Base-by-base conservation (phyloP, 2,113 vertebrate genomes). In the Grantiella picta region DNA sequence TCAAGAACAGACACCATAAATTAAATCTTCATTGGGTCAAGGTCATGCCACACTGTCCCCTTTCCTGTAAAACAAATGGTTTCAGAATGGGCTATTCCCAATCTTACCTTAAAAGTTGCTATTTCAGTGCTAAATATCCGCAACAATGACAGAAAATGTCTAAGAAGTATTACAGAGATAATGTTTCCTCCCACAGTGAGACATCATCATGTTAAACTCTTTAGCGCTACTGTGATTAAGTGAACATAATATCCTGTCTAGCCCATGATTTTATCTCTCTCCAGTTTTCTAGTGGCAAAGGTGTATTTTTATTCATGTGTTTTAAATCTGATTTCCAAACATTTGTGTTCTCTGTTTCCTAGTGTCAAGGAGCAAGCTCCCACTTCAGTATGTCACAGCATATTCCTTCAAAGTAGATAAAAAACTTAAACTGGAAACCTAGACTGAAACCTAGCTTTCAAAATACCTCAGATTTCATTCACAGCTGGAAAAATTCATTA, bases 291-390 rank as follows among this genome's bases (percentile, higher is more conserved):
- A 61, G 69, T 83, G 40, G 31, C 27, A 95, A 96, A 90, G 60
- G 69, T 84, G 16, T 64, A 93, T 91, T 97, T 96, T 94, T 93
- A 95, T 90, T 84, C 42, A 66, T 76, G 59, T 92, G 66, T 44
- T 94, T 95, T 94, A 84, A 95, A 92, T 86, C 40, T 91, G 81
- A 72, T 93, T 92, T 93, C 64, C 70, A 96, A 95, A 95, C 42
- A 86, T 92, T 84, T 89, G 25, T 89, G 63, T 47, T 89, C 63
- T 96, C 59, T 47, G 60, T 83, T 92, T 91, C 79, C 84, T 65
- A 60, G 35, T 83, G 72, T 93, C 95, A 95, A 70, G 35, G 60
- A 87, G 35, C 15, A 49, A 81, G 50, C 21, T 92, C 25, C 68
- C 71, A 84, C 84, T 91, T 80, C 53, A 89, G 36, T 52, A 45